Percentiles rank a stretch among this genome's conserved stretches.
Evolutionary conservation across 2,113 vertebrate species (phyloP).

Genomic region (Ptyas mucosa): DNA sequence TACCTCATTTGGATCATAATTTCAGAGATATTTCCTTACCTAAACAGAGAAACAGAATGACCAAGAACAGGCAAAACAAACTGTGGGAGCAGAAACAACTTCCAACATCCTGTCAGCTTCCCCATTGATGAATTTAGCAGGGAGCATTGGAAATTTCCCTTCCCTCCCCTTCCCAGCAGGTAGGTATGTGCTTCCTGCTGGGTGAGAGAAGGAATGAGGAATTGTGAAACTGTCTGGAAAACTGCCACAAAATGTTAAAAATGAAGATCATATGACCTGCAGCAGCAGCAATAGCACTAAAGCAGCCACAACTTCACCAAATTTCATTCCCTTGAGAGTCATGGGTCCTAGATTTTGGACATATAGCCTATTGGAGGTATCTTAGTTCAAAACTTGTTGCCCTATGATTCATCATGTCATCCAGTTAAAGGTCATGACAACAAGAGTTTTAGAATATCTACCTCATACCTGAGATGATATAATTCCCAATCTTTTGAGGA

Average conservation of each 20-base stretch:
- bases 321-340: not conserved
- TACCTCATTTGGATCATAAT: not conserved
- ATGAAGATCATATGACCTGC: not conserved
- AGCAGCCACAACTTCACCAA: not conserved
- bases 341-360: not conserved
- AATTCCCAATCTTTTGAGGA: not conserved
- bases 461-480: not conserved
- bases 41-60: not conserved
- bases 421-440: not conserved
- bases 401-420: not conserved
- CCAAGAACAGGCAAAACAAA: not conserved
- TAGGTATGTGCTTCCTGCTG: not conserved
- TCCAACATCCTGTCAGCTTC: not conserved
- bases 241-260: not conserved
- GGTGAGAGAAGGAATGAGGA: not conserved
- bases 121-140: not conserved
- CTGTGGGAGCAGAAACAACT: not conserved
- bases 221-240: not conserved
- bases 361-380: not conserved
- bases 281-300: not conserved
- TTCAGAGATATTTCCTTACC: not conserved
- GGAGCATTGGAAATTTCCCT: not conserved
- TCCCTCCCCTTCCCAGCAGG: not conserved
- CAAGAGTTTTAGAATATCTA: not conserved
- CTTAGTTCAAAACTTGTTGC: not conserved